Conservation (phyloP, 2,888 invertebrate species). For the Eutolmus rufibarbis region DNA sequence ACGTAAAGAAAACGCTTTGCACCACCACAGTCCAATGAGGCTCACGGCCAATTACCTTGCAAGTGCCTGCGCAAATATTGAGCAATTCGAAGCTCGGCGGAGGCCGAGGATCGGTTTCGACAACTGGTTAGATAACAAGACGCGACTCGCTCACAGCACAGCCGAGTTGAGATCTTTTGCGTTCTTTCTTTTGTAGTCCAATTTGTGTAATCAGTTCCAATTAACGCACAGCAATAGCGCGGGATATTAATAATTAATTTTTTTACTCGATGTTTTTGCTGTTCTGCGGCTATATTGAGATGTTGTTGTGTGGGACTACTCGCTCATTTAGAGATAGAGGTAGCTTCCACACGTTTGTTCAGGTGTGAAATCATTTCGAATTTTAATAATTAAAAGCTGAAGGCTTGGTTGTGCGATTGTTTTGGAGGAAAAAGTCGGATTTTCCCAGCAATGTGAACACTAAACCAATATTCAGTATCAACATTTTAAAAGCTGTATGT, state of each 20-base stretch:
- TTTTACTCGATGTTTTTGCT: background rate
- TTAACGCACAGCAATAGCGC: background rate
- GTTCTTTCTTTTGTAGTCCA: background rate
- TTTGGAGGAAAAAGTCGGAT: background rate
- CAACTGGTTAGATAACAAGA: background rate
- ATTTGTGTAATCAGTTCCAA: background rate
- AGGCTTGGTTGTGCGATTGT: background rate
- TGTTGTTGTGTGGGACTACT: background rate
- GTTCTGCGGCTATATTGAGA: background rate
- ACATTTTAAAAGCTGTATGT: background rate
- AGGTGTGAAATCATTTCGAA: background rate
- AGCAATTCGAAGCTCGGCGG: background rate
- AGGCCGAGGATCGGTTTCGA: background rate
- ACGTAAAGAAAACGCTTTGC: background rate
- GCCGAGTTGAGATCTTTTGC: background rate
- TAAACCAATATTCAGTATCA: background rate
- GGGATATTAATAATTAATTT: background rate
- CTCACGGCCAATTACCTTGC: conserved; percentile 13
- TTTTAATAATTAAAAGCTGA: background rate
- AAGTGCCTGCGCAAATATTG: conserved; percentile 18
- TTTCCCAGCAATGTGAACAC: background rate
- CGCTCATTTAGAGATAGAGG: background rate
- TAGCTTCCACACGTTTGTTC: background rate
- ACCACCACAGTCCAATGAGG: background rate
- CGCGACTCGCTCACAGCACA: background rate